phyloP scores from a whole-genome alignment of 2,113 vertebrate genomes.

The Neodontobutis hainanensis region DNA sequence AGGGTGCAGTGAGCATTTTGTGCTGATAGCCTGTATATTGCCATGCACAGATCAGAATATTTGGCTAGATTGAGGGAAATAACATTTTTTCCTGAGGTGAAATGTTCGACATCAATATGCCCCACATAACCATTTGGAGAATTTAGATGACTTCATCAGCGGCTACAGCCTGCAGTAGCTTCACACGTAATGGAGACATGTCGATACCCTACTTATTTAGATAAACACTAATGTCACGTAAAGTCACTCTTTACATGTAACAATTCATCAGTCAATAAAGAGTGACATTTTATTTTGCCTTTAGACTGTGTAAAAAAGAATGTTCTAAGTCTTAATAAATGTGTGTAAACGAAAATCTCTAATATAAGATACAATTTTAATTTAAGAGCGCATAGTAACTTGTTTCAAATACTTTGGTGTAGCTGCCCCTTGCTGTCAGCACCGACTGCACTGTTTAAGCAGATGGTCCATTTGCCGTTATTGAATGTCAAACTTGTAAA shows the following conservation, averaged over 20 bases:
- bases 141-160: slow-evolving; percentile 45
- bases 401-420: too few relatives aligned
- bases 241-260: neutral
- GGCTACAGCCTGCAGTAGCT: slow-evolving; percentile 49
- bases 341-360: too few relatives aligned
- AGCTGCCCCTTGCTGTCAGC: too few relatives aligned
- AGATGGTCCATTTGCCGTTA: too few relatives aligned
- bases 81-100: slow-evolving; percentile 42
- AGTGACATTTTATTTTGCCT: too few relatives aligned
- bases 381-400: too few relatives aligned
- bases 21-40: slow-evolving; percentile 28
- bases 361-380: too few relatives aligned
- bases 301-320: too few relatives aligned
- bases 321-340: too few relatives aligned
- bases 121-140: slow-evolving; percentile 42
- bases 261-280: too few relatives aligned
- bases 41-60: slow-evolving; percentile 28
- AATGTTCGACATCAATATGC: slow-evolving; percentile 47
- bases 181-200: slow-evolving; percentile 33
- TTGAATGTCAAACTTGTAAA: too few relatives aligned
- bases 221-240: slow-evolving; percentile 29
- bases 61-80: slow-evolving; percentile 46
- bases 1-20: slow-evolving; percentile 32
- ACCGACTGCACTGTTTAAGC: too few relatives aligned
- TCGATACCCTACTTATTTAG: slow-evolving; percentile 17